Percentiles rank a stretch among this genome's conserved stretches.
phyloP scores from a whole-genome alignment of 1,140 invertebrate species.

The Phymorhynchus buccinoides region DNA sequence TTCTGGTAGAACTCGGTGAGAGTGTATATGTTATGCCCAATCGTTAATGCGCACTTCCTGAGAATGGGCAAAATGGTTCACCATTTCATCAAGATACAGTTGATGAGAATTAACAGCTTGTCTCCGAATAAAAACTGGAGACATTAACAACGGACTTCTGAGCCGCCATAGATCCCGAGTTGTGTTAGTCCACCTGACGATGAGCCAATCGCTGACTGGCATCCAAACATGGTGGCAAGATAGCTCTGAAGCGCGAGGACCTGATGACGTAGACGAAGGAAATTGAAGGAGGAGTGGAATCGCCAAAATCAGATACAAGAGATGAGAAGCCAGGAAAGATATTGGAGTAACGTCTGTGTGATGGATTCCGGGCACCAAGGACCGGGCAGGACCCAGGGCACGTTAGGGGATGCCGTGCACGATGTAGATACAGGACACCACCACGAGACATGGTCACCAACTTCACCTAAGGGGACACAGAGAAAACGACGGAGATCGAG shows the following conservation, averaged over 20 bases:
- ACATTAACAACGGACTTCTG: neutral
- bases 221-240: neutral
- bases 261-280: conserved; percentile 25
- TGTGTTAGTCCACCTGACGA: neutral
- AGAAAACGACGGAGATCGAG: neutral
- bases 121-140: no score
- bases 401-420: conserved; percentile 14
- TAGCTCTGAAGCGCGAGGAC: conserved; percentile 24
- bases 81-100: no score
- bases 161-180: neutral
- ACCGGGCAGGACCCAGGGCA: neutral
- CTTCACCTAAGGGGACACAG: neutral
- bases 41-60: no score
- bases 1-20: no score
- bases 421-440: conserved; percentile 25
- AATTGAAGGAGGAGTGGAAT: conserved; percentile 21
- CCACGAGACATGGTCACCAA: conserved; percentile 28
- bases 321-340: conserved; percentile 19
- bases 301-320: neutral
- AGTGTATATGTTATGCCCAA: no score
- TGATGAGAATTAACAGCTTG: no score
- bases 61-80: no score
- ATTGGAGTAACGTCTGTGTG: conserved; percentile 7
- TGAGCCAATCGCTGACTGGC: neutral
- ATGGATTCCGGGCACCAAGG: neutral